Conservation (phyloP, 2,888 invertebrate genomes). For the Trichogramma evanescens region DNA sequence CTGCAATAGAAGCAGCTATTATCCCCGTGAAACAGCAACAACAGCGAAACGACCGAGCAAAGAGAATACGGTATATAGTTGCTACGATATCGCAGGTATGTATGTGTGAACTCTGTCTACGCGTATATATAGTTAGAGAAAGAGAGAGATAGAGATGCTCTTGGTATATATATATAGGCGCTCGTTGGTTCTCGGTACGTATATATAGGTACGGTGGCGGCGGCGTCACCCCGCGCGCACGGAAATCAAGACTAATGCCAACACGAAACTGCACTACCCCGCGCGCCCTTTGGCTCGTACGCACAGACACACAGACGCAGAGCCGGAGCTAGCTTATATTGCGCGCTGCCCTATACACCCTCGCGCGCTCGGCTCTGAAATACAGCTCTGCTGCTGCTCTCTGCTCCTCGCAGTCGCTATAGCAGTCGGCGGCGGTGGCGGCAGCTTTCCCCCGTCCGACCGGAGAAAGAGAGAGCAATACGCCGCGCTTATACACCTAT, state of each 20-base stretch:
- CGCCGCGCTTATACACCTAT: too few relatives aligned
- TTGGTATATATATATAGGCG: too few relatives aligned
- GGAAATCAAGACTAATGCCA: constrained; percentile 62
- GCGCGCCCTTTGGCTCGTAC: constrained; percentile 9
- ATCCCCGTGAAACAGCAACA: too few relatives aligned
- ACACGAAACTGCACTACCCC: constrained; percentile 59
- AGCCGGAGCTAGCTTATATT: neutral
- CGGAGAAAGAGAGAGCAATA: too few relatives aligned
- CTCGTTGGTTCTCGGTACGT: too few relatives aligned
- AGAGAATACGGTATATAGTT: too few relatives aligned
- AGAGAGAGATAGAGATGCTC: constrained; percentile 25
- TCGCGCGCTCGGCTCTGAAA: constrained; percentile 8
- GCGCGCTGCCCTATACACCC: neutral
- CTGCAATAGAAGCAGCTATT: too few relatives aligned
- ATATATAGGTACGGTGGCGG: constrained; percentile 24
- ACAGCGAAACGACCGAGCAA: too few relatives aligned
- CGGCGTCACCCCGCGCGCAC: constrained; percentile 44
- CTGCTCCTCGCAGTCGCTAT: too few relatives aligned
- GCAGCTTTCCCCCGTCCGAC: too few relatives aligned
- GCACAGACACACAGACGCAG: constrained; percentile 14
- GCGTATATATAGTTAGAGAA: neutral
- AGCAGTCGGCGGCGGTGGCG: too few relatives aligned
- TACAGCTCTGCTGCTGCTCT: neutral
- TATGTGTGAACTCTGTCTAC: neutral
- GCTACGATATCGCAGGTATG: too few relatives aligned